phyloP scores from a whole-genome alignment of 2,888 invertebrate genomes.

The Cynaeus angustus region DNA sequence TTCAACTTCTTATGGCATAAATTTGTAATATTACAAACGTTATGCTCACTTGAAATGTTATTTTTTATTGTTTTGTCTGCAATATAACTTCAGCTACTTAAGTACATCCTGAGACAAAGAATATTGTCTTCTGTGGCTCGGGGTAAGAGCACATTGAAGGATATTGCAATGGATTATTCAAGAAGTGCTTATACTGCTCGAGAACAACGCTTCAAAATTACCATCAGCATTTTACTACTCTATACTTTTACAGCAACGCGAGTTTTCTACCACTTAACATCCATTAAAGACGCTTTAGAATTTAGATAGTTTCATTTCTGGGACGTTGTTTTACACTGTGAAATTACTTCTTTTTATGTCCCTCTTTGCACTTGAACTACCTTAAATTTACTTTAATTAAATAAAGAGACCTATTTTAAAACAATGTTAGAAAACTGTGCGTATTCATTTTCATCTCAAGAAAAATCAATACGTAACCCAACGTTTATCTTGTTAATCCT shows the following conservation, averaged over 20 bases:
- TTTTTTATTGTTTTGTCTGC: constrained; percentile 56
- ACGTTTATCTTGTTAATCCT: constrained; percentile 56
- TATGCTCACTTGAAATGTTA: constrained; percentile 54
- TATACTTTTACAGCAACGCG: constrained; percentile 53
- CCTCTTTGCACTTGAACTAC: constrained; percentile 2
- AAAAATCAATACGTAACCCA: constrained; percentile 46
- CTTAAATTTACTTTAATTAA: constrained; percentile 28
- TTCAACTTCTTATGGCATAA: constrained; percentile 55
- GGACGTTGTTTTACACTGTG: constrained; percentile 31
- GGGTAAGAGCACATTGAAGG: constrained; percentile 57
- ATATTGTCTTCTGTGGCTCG: constrained; percentile 60
- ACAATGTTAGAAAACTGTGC: constrained; percentile 11
- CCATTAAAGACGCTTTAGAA: constrained; percentile 49
- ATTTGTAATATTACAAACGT: constrained; percentile 59
- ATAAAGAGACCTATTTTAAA: constrained; percentile 24
- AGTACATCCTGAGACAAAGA: constrained; percentile 56
- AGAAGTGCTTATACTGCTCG: constrained; percentile 58
- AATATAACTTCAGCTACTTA: constrained; percentile 56
- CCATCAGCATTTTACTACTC: constrained; percentile 57
- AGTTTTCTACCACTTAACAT: constrained; percentile 50
- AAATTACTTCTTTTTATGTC: constrained; percentile 22
- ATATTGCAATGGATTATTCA: constrained; percentile 63
- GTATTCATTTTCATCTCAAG: constrained; percentile 42
- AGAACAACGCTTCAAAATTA: constrained; percentile 58
- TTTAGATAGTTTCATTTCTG: constrained; percentile 48